Evolutionary conservation across 2,888 invertebrate species (phyloP).

Genomic region (Agrochola circellaris): DNA sequence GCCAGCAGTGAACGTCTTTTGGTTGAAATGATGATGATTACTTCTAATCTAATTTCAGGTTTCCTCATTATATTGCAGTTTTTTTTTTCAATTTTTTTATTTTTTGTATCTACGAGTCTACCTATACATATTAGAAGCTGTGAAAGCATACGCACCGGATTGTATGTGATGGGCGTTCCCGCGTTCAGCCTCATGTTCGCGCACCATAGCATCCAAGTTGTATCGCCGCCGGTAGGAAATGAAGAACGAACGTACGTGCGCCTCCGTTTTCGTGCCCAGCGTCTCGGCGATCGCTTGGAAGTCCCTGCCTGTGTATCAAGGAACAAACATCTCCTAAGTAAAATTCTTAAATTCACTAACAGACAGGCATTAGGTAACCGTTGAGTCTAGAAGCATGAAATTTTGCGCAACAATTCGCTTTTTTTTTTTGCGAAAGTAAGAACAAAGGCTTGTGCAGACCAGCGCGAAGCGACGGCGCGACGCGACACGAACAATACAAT

Average conservation of each 20-base stretch:
- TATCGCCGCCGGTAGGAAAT: slow-evolving; percentile 97
- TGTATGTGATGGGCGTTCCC: slow-evolving; percentile 91
- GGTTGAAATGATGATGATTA: too few relatives aligned
- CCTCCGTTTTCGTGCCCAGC: slow-evolving; percentile 98
- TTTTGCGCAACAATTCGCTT: not conserved
- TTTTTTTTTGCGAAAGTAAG: too few relatives aligned
- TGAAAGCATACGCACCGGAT: slow-evolving; percentile 74
- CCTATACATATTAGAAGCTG: not conserved
- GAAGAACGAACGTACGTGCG: slow-evolving; percentile 97
- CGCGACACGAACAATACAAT: too few relatives aligned
- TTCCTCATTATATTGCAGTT: not conserved
- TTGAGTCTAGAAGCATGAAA: not conserved
- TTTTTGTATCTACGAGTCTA: not conserved
- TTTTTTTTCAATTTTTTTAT: not conserved
- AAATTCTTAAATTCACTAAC: not conserved
- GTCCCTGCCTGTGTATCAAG: slow-evolving; percentile 92
- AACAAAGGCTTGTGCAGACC: too few relatives aligned
- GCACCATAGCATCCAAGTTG: slow-evolving; percentile 96
- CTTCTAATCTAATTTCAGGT: not conserved
- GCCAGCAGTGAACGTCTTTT: too few relatives aligned
- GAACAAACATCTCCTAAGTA: not conserved
- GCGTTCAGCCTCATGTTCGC: slow-evolving; percentile 96
- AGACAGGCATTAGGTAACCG: not conserved
- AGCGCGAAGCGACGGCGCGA: too few relatives aligned
- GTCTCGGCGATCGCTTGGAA: slow-evolving; percentile 98